phyloP scores from a whole-genome alignment of 2,888 invertebrate genomes.

The Chymomyza caudatula region DNA sequence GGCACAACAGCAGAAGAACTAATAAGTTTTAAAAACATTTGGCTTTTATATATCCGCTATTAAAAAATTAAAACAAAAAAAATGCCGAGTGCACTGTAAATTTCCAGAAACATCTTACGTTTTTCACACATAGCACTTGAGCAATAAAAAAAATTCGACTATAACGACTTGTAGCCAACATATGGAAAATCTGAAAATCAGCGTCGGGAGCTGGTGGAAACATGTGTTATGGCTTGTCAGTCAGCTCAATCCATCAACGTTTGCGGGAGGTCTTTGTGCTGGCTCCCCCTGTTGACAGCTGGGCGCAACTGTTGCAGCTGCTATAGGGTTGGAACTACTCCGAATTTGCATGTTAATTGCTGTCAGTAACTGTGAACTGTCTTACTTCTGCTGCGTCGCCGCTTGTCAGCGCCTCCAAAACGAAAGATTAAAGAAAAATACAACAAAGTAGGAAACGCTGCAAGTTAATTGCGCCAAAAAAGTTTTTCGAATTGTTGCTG shows the following conservation, averaged over 20 bases:
- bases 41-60: not conserved
- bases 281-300: slow-evolving; percentile 14
- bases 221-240: slow-evolving; percentile 20
- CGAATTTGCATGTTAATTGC: slow-evolving; percentile 20
- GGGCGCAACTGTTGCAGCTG: slow-evolving; percentile 11
- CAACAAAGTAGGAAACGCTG: slow-evolving; percentile 37
- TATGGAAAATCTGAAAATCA: slow-evolving; percentile 58
- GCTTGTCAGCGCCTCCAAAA: not conserved
- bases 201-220: slow-evolving; percentile 24
- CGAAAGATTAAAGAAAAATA: not conserved
- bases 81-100: slow-evolving; percentile 41
- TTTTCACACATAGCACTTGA: slow-evolving; percentile 6
- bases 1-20: not conserved
- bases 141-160: slow-evolving; percentile 1
- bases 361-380: slow-evolving; percentile 17
- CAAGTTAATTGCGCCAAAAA: slow-evolving; percentile 3
- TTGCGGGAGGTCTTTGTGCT: slow-evolving; percentile 10
- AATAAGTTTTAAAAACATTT: not conserved
- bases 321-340: not conserved
- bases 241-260: slow-evolving; percentile 37
- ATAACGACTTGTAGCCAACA: slow-evolving; percentile 40
- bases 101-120: slow-evolving; percentile 12
- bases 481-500: slow-evolving; percentile 26
- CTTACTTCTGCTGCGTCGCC: too few species aligned
- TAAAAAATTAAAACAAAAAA: not conserved